Conservation (phyloP, 2,113 vertebrate genomes). For the Ursus arctos region DNA sequence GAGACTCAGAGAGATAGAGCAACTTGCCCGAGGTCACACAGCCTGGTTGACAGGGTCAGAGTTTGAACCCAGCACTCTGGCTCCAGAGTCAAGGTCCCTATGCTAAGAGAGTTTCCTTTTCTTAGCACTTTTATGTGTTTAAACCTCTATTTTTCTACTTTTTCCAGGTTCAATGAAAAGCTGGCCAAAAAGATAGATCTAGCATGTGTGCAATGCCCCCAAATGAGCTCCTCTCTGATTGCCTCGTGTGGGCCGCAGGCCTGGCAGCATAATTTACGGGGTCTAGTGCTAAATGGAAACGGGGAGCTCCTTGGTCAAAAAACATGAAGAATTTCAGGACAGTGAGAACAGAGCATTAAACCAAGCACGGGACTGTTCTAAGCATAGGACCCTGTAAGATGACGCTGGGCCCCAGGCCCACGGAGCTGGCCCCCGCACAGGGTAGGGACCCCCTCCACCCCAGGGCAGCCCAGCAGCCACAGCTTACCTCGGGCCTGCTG, state of each 20-base stretch:
- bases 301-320: not conserved
- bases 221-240: not conserved
- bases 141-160: not conserved
- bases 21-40: not conserved
- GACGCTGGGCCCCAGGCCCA: not conserved
- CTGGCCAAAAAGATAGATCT: not conserved
- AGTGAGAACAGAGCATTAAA: not conserved
- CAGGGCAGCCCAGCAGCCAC: rapidly evolving
- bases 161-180: not conserved
- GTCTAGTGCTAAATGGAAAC: not conserved
- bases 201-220: not conserved
- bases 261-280: not conserved
- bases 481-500: too few relatives aligned
- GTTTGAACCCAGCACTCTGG: not conserved
- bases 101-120: not conserved
- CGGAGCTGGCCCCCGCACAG: not conserved
- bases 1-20: not conserved
- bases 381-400: not conserved
- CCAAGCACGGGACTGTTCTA: not conserved
- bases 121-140: not conserved
- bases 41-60: not conserved
- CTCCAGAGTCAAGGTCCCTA: not conserved
- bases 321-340: not conserved
- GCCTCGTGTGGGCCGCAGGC: not conserved
- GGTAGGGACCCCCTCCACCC: rapidly evolving